Base-by-base conservation (phyloP, 2,888 invertebrate species). In the Tiphia femorata region DNA sequence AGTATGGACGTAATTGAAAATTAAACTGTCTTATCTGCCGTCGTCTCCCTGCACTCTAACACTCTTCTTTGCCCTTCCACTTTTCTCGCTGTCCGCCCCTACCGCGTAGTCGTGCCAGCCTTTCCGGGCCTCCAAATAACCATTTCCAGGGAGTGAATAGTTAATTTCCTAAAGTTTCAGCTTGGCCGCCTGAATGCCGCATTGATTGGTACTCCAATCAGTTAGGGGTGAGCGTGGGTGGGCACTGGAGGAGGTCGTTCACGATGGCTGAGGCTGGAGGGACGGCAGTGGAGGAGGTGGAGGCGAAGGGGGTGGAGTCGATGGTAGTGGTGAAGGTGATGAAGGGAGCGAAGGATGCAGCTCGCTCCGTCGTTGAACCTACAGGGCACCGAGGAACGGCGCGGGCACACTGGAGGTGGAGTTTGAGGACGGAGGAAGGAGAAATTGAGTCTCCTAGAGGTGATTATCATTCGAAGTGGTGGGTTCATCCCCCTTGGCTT, bases 131-230 rank as follows among this genome's bases (percentile, higher is more conserved):
- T 71, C 71, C 75, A 75, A 79, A 80, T 77, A 79, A 79, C 78
- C 80, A 80, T 81, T 80, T 81, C 76, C 79, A 77, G 72, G 57
- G 72, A 78, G 75, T 79, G 81, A 82, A 82, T 82, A 78, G 80
- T 80, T 81, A 82, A 82, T 81, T 81, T 82, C 81, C 81, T 78
- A 81, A 81, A 82, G 81, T 81, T 81, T 81, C 78, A 75, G 76
- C 76, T 69, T 69, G 69, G 75, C 74, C 72, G 71, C 72, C 78
- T 82, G 80, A 82, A 81, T 82, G 80, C 76, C 74, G 73, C 80
- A 81, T 82, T 81, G 81, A 82, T 82, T 82, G 82, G 80, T 82
- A 79, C 81, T 80, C 77, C 78, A 81, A 82, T 82, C 80, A 80
- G 77, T 78, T 76, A 70, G 72, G 76, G 75, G 75, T 75, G 70